phyloP scores from a whole-genome alignment of 2,797 vertebrate species.

The Denticeps clupeoides region DNA sequence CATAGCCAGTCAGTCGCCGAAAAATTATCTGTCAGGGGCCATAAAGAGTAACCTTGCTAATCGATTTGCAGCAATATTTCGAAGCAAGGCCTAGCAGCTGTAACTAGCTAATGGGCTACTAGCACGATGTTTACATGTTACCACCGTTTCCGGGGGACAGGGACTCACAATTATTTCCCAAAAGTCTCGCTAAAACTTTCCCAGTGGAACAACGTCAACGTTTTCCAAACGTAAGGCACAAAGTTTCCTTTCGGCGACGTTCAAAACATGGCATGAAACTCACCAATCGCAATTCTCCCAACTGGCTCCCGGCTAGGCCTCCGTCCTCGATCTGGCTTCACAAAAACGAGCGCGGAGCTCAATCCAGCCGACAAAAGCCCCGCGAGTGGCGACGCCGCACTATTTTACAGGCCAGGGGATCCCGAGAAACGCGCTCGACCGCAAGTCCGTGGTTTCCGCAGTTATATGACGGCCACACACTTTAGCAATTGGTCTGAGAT shows the following conservation, averaged over 20 bases:
- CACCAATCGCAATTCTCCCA: conserved; percentile 50
- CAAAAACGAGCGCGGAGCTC: conserved; percentile 49
- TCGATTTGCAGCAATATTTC: background rate
- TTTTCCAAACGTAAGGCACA: background rate
- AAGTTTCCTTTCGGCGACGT: background rate
- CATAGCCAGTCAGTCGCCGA: background rate
- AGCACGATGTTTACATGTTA: conserved; percentile 37
- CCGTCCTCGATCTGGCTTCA: conserved; percentile 16
- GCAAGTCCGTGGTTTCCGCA: background rate
- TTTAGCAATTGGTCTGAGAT: conserved; percentile 49
- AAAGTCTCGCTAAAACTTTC: background rate
- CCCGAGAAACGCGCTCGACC: conserved; percentile 1
- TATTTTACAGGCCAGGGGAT: background rate
- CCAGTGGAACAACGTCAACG: accelerated
- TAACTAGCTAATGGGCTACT: conserved; percentile 20
- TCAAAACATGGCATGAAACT: conserved; percentile 11
- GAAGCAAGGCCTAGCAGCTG: conserved; percentile 31
- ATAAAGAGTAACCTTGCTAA: background rate
- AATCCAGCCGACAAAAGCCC: conserved; percentile 28
- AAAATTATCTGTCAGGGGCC: conserved; percentile 7
- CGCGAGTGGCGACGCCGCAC: background rate
- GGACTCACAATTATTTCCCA: accelerated
- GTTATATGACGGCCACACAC: conserved; percentile 37
- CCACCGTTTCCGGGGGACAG: background rate
- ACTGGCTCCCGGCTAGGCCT: conserved; percentile 59